Evolutionary conservation across 2,888 invertebrate genomes (phyloP).

Genomic region (Tipula helvola): DNA sequence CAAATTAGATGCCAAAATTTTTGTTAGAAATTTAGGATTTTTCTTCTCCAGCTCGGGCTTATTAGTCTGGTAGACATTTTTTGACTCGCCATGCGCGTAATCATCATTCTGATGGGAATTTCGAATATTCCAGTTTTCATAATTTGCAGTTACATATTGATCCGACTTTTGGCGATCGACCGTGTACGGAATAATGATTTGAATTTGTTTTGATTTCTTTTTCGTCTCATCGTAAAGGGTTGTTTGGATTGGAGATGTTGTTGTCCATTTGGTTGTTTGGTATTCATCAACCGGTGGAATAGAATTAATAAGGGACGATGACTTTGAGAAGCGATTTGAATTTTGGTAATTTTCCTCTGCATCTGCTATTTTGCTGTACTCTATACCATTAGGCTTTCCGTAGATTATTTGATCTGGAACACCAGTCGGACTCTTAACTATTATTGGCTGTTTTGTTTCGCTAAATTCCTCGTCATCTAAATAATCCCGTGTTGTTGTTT

Average conservation of each 20-base stretch:
- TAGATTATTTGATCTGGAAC: neutral
- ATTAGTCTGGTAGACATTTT: conserved; percentile 35
- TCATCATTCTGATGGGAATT: conserved; percentile 27
- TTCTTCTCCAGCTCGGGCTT: conserved; percentile 27
- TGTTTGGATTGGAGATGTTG: conserved; percentile 21
- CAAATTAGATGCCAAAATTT: conserved; percentile 38
- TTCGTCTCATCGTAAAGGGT: conserved; percentile 23
- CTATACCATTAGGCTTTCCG: neutral
- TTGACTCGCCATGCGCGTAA: conserved; percentile 39
- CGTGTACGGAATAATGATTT: conserved; percentile 72
- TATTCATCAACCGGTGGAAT: conserved; percentile 11
- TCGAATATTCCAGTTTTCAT: neutral
- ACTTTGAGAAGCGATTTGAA: conserved; percentile 10
- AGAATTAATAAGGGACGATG: neutral
- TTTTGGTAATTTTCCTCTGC: neutral
- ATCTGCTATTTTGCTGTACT: neutral
- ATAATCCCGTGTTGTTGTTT: neutral
- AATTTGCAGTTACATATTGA: neutral
- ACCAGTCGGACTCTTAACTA: neutral
- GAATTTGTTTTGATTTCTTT: conserved; percentile 51
- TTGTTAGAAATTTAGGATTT: conserved; percentile 28
- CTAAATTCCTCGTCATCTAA: neutral
- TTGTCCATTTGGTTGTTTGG: conserved; percentile 8
- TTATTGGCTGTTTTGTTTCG: neutral
- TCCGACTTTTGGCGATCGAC: conserved; percentile 33